These are phyloP conservation scores for Hypocryptadius cinnamomeus DNA, from an alignment of 2,113 vertebrate genomes.

Conservation along the genomic window DNA sequence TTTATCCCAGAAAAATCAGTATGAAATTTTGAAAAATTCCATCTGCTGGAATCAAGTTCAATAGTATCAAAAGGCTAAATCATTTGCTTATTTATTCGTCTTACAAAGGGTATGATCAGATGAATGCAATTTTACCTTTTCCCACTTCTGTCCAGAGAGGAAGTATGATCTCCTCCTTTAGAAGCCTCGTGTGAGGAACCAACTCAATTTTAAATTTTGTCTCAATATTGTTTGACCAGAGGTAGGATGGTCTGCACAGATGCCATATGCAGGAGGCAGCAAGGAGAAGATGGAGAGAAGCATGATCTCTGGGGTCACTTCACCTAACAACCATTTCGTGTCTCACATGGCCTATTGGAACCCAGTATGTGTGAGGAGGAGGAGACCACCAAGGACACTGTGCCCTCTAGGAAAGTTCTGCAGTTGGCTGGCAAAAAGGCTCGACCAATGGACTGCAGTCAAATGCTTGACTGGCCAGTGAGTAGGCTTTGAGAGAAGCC, in stretches of 20 bases:
- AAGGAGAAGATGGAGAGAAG: neutral
- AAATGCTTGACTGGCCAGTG: accelerated
- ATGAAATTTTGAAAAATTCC: neutral
- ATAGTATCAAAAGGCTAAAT: neutral
- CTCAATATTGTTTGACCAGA: neutral
- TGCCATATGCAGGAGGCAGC: neutral
- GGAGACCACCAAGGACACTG: neutral
- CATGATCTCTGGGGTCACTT: neutral
- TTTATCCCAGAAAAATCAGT: neutral
- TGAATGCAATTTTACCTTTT: neutral
- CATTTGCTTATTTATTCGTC: neutral
- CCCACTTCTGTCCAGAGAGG: accelerated
- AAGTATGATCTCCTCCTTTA: neutral
- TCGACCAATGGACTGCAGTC: neutral
- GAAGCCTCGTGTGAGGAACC: neutral
- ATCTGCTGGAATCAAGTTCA: neutral
- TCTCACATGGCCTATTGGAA: neutral
- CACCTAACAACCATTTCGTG: accelerated
- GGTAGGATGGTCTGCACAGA: no score
- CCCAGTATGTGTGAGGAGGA: neutral
- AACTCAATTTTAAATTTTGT: neutral
- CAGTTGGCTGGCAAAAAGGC: neutral
- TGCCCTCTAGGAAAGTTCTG: neutral
- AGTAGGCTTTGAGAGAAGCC: neutral
- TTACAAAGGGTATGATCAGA: neutral